Conservation (phyloP, 2,888 invertebrate genomes). For the Plagodis pulveraria region DNA sequence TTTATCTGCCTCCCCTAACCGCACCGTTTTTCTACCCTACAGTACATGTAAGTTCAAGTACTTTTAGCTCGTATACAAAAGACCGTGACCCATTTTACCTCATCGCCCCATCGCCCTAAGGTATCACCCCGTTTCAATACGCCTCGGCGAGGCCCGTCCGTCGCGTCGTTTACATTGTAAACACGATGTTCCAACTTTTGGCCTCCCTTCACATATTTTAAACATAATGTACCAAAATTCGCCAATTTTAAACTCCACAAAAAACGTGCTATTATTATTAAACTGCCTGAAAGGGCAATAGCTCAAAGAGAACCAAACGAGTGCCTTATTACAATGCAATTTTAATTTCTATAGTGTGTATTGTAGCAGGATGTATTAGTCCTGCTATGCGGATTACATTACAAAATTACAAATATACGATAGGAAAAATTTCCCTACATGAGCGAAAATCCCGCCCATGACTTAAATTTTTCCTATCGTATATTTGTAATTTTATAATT, state of each 20-base stretch:
- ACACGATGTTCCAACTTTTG: slow-evolving; percentile 20
- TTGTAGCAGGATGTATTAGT: too few species aligned
- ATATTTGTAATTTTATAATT: too few species aligned
- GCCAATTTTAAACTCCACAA: slow-evolving; percentile 2
- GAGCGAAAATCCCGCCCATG: too few species aligned
- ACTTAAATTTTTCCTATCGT: too few species aligned
- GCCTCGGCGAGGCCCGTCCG: slow-evolving; percentile 30
- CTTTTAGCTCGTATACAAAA: slow-evolving; percentile 50
- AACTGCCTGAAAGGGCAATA: too few species aligned
- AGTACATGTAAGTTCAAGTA: slow-evolving; percentile 29
- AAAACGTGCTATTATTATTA: too few species aligned
- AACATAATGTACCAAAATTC: slow-evolving; percentile 22
- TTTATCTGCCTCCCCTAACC: slow-evolving; percentile 18
- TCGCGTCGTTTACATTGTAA: slow-evolving; percentile 19
- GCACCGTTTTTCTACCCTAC: slow-evolving; percentile 14
- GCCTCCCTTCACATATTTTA: slow-evolving; percentile 22
- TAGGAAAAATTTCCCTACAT: too few species aligned
- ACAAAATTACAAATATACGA: too few species aligned
- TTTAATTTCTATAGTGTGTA: too few species aligned
- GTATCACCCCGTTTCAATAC: slow-evolving; percentile 62
- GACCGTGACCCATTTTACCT: slow-evolving; percentile 72
- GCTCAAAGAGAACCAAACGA: too few species aligned
- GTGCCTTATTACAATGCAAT: too few species aligned
- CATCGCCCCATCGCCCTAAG: slow-evolving; percentile 46
- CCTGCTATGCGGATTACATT: too few species aligned